Conservation (phyloP, 2,888 invertebrate genomes). For the Orchesella flavescens region DNA sequence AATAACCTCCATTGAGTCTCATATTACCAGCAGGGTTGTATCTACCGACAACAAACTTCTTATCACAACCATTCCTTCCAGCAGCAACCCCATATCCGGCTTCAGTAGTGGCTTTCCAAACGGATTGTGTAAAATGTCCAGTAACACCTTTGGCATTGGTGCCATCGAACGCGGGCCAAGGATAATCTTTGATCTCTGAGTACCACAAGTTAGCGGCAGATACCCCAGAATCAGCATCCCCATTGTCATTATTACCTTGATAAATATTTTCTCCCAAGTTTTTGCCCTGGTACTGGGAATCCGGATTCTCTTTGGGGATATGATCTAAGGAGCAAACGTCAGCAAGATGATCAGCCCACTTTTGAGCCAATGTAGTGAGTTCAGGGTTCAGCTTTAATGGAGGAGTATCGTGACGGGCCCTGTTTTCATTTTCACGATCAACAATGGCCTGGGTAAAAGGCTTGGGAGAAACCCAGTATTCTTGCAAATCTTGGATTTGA, state of each 20-base stretch:
- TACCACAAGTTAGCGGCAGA: background rate
- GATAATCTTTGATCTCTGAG: background rate
- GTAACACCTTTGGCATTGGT: background rate
- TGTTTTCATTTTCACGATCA: background rate
- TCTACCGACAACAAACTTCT: background rate
- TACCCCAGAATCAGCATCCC: background rate
- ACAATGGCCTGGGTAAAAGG: background rate
- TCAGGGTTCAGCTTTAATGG: background rate
- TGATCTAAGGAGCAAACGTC: background rate
- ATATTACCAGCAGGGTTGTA: background rate
- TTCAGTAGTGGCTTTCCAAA: background rate
- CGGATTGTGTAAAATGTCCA: background rate
- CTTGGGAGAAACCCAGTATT: too few species aligned
- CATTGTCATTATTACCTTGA: too few species aligned
- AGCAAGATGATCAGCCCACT: background rate
- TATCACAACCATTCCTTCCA: background rate
- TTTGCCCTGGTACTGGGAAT: too few species aligned
- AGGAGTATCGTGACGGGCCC: background rate
- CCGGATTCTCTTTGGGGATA: too few species aligned
- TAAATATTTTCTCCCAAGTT: too few species aligned
- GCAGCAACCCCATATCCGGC: background rate
- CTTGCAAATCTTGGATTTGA: too few species aligned
- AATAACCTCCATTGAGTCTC: too few species aligned
- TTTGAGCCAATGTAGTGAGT: background rate
- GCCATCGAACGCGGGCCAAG: background rate